Base-by-base conservation (phyloP, 2,797 vertebrate species). In the Schizopygopsis pylzovi region DNA sequence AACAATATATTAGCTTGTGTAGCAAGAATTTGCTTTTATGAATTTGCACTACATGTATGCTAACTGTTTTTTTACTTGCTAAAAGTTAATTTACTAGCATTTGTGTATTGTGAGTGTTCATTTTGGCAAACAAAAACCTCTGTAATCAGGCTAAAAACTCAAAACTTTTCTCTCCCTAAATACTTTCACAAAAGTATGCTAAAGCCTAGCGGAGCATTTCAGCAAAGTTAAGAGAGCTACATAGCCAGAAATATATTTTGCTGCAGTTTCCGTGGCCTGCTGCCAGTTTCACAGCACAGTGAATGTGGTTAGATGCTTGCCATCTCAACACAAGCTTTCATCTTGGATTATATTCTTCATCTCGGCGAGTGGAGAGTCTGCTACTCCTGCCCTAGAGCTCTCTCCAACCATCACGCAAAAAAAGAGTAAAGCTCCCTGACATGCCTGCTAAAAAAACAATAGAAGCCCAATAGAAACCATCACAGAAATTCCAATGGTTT, bases 271-370 rank as follows among this genome's bases (percentile, higher is more conserved):
- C 37, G n/a, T 71, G 25, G 3, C n/a, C 81, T 77, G 81, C 83
- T 87, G 65, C 72, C 76, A 68, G 77, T 70, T 73, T 76, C 79
- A 67, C 45, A 52, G 67, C 63, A 54, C 39, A n/a, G 67, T 80
- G 78, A 81, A 45, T 52, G 39, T 54, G 82, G 76, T 78, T 86
- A 47, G 79, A 86, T n/a, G 56, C 75, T 67, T 75, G 79, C 75
- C 39, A 28, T 85, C 47, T 71, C 41, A 85, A 88, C 73, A 81
- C 85, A 63, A 67, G 82, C 77, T 86, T 89, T 90, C 87, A 82
- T 85, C 73, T 89, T 61, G 25, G 75, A 90, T 87, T 88, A 90
- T 71, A 81, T 82, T 90, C 81, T 56, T 87, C 79, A 81, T 86
- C 63, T 82, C 47, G 49, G 59, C 33, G 81, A 83, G 63, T 75